Base-by-base conservation (phyloP, 2,888 invertebrate species). In the Andrena marginata region DNA sequence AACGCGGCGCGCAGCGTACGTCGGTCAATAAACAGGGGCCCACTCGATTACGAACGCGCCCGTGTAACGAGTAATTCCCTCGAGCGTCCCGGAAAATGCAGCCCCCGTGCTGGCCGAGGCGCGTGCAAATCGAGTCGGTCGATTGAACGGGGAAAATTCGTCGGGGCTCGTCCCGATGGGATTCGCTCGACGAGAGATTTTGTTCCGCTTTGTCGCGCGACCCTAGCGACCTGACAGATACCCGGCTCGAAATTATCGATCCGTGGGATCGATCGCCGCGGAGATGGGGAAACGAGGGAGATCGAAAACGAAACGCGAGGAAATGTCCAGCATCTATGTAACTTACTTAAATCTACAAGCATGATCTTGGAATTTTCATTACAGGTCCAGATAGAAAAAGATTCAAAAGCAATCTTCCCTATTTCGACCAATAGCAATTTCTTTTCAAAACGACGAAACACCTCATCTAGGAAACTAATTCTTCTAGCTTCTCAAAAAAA, bases 21-120 rank as follows among this genome's bases (percentile, higher is more conserved):
- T 42, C 31, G 33, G 35, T 56, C 31, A 20, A 42, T 42, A 42
- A 42, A 42, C 42, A 42, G 42, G 42, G 42, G 42, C 42, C 42
- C 2, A 26, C 63, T 65, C 76, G 26, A 71, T 62, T 67, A 56
- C 60, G 48, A 54, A 56, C 54, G 80, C 71, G 60, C 67, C 20
- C 72, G 67, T 31, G 70, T 59, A 63, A 80, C 81, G 81, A 74
- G 63, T 48, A 73, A 73, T 81, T 80, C 69, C 64, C 62, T 26
- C 63, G 35, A 62, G 72, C 23, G 16, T 31, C 13, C 10, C 76
- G 76, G 68, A 13, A 67, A 75, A 67, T 60, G 54, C 29, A 72
- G 31, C 54, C 23, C 13, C 20, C 56, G 35, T 69, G 64, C 70
- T 79, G 49, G 69, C 51, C 70, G 59, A 31, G 54, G 42, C 69